These are phyloP conservation scores for Macrophya alboannulata DNA, from an alignment of 2,888 invertebrate species.

Conservation along the genomic window DNA sequence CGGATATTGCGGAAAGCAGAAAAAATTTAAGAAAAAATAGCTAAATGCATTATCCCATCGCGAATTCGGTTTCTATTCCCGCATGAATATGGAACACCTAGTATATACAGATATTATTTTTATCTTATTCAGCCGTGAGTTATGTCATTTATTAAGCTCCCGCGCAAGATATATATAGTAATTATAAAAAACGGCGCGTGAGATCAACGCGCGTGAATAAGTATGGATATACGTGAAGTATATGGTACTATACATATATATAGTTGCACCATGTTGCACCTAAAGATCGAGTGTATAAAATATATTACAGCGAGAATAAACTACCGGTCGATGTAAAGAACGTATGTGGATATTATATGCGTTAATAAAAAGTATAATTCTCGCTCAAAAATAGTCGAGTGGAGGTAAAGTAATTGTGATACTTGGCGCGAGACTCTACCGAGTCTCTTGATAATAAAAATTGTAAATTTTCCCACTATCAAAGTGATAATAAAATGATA, in stretches of 20 bases:
- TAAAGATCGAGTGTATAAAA: not conserved
- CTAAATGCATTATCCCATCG: not conserved
- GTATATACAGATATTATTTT: not conserved
- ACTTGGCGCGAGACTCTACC: too few relatives aligned
- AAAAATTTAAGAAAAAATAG: not conserved
- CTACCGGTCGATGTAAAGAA: slow-evolving; percentile 26
- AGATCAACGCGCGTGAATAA: slow-evolving; percentile 19
- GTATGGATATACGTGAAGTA: slow-evolving; percentile 1
- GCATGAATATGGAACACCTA: slow-evolving; percentile 15
- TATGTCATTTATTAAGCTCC: slow-evolving; percentile 41
- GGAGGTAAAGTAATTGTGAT: too few relatives aligned
- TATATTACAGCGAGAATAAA: not conserved
- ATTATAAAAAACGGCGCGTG: slow-evolving; percentile 36
- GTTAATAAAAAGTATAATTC: not conserved
- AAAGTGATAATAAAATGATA: slow-evolving; percentile 21
- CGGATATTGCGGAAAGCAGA: not conserved
- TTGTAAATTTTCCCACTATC: slow-evolving; percentile 14
- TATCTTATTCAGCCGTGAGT: slow-evolving; percentile 41
- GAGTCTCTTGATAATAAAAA: too few relatives aligned
- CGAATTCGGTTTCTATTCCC: not conserved
- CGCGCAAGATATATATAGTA: not conserved
- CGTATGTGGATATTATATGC: too few relatives aligned
- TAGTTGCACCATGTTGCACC: not conserved
- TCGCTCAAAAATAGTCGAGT: too few relatives aligned
- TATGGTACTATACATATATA: not conserved